These are phyloP conservation scores for Aegithalos caudatus DNA, from an alignment of 2,113 vertebrate species.

Conservation along the genomic window DNA sequence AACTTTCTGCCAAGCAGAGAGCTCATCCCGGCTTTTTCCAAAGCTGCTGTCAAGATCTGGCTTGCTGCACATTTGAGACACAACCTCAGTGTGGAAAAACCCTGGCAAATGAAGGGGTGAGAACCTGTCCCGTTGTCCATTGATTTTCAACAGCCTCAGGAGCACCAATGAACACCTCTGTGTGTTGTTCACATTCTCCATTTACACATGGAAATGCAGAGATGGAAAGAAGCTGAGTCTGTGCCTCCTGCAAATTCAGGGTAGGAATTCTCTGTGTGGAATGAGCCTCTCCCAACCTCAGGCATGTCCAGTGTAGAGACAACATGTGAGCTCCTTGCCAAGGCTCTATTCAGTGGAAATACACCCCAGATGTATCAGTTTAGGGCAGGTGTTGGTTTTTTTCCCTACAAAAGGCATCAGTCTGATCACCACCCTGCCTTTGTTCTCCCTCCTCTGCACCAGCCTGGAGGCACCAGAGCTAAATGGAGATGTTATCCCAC, in stretches of 20 bases:
- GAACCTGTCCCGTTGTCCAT: background rate
- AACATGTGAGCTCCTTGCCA: background rate
- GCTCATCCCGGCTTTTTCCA: background rate
- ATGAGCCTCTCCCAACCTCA: background rate
- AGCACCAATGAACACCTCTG: background rate
- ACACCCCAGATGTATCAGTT: fast-evolving
- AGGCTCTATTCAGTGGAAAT: background rate
- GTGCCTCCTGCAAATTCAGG: background rate
- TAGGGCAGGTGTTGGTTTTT: background rate
- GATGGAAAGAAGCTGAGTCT: background rate
- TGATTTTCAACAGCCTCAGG: background rate
- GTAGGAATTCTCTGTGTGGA: fast-evolving
- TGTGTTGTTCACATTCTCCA: background rate
- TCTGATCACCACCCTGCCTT: background rate
- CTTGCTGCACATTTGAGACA: background rate
- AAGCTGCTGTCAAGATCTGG: background rate
- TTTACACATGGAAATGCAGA: background rate
- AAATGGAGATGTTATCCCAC: fast-evolving
- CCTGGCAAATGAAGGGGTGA: background rate
- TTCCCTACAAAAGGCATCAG: background rate
- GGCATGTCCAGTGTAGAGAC: fast-evolving
- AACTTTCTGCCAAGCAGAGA: background rate
- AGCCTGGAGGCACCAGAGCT: background rate
- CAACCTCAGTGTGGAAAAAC: fast-evolving
- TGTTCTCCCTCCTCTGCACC: background rate